Conservation (phyloP, 2,113 vertebrate genomes). For the Muscicapa adusta region DNA sequence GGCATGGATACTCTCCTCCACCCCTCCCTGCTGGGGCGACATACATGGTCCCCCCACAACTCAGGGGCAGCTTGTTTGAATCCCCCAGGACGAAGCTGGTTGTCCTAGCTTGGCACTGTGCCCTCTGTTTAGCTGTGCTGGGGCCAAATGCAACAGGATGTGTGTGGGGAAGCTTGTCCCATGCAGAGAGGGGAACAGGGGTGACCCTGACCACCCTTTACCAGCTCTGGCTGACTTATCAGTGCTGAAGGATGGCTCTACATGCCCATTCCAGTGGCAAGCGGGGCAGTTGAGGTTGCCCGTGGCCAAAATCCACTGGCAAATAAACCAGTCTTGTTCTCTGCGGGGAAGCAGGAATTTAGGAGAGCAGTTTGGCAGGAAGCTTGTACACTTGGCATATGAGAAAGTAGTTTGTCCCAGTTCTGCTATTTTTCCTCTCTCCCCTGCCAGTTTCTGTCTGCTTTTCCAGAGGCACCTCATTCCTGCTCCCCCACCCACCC, state of each 20-base stretch:
- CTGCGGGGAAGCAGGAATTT: neutral
- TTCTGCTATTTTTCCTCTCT: neutral
- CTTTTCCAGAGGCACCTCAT: neutral
- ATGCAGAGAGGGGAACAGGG: neutral
- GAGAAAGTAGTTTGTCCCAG: neutral
- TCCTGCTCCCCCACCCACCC: neutral
- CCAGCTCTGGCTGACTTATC: neutral
- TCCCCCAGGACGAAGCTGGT: neutral
- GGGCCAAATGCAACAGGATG: neutral
- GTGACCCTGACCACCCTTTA: neutral
- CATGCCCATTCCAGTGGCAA: fast-evolving
- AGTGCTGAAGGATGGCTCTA: fast-evolving
- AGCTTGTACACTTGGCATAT: neutral
- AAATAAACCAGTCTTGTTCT: neutral
- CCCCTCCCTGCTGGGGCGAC: neutral
- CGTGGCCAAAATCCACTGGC: neutral
- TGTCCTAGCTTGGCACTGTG: neutral
- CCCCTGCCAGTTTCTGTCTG: neutral
- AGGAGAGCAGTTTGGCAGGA: neutral
- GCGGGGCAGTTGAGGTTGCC: fast-evolving
- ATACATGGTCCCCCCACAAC: fast-evolving
- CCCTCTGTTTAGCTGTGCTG: neutral
- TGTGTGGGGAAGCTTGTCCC: neutral
- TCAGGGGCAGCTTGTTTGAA: neutral
- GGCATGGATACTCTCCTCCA: neutral